Evolutionary conservation across 2,113 vertebrate genomes (phyloP), one percentile per base, ranked within the genome.

Genomic region (Thamnophis sirtalis): DNA sequence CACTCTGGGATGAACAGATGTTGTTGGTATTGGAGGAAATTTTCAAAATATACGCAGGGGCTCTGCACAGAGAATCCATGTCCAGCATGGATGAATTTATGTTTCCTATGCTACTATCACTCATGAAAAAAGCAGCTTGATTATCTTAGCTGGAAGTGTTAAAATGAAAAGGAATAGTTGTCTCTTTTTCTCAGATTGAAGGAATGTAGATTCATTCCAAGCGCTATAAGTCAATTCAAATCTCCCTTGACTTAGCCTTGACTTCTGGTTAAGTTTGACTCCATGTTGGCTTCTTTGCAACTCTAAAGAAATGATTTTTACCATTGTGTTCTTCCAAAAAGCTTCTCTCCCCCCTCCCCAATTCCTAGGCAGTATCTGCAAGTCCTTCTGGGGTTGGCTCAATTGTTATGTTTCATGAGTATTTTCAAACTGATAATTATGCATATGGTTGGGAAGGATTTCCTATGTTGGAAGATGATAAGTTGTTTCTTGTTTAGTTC

Each of bases 1-100:
- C 85, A 92, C 90, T 90, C 92, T 95, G 95, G 90, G 94, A 91
- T 24, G 93, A 96, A 94, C 89, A 94, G 93, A 94, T 87, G 92
- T 85, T 95, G 93, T 95, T 92, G 88, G 88, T 89, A 92, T 51
- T 22, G 19, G 0, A 88, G 93, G 60, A 84, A 93, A 96, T 96
- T 96, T 96, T 95, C 91, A 93, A 92, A 93, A 93, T 92, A 89
- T 94, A 92, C 86, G 73, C 88, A 80, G 92, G 43, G 89, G 94
- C 93, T 87, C 93, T 90, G 92, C 84, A 24, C 13, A 93, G 26
- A 4, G 3, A n/a, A 51, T 55, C 19, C 49, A 87, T 50, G 43
- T 92, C 58, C 73, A 92, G 88, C 51, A 85, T 89, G 86, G 90
- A 86, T 91, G 22, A 68, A 51, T 33, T 93, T 89, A 55, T 53